Evolutionary conservation across 2,797 vertebrate species (phyloP).

Genomic region (Petrocephalus schoutedeni): DNA sequence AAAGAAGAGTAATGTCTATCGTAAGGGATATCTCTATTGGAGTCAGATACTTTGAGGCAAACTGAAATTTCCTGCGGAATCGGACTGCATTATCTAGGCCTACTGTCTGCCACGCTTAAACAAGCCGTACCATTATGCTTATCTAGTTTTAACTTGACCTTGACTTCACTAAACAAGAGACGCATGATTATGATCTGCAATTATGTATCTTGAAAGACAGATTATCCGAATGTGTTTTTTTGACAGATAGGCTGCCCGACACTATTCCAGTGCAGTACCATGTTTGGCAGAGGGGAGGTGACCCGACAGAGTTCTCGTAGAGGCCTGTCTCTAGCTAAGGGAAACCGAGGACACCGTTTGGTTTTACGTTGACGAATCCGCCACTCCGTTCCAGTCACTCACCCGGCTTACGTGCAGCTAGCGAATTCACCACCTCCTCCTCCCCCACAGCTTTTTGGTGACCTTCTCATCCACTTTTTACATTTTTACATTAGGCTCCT

Average conservation of each 20-base stretch:
- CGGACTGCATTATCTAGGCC: neutral
- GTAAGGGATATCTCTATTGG: neutral
- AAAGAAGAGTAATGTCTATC: neutral
- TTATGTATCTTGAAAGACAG: neutral
- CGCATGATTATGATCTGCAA: neutral
- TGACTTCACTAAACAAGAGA: constrained; percentile 6
- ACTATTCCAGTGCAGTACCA: constrained; percentile 35
- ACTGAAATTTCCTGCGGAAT: constrained; percentile 3
- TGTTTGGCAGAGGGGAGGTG: constrained; percentile 27
- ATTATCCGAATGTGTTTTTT: neutral
- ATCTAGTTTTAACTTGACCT: neutral
- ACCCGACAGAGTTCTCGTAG: constrained; percentile 24
- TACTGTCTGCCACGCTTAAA: neutral
- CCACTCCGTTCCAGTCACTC: neutral
- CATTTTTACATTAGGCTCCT: constrained; percentile 29
- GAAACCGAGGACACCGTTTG: constrained; percentile 18
- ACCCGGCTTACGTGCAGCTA: neutral
- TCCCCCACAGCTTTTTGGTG: neutral
- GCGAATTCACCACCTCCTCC: neutral
- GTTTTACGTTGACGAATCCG: neutral
- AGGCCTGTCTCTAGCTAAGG: constrained; percentile 28
- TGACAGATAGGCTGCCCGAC: constrained; percentile 11
- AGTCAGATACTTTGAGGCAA: neutral
- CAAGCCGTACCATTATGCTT: neutral
- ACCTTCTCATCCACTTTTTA: neutral